Percentiles rank a stretch among this genome's conserved stretches.
Conservation (phyloP, 2,797 vertebrate genomes). For the Etheostoma perlongum region DNA sequence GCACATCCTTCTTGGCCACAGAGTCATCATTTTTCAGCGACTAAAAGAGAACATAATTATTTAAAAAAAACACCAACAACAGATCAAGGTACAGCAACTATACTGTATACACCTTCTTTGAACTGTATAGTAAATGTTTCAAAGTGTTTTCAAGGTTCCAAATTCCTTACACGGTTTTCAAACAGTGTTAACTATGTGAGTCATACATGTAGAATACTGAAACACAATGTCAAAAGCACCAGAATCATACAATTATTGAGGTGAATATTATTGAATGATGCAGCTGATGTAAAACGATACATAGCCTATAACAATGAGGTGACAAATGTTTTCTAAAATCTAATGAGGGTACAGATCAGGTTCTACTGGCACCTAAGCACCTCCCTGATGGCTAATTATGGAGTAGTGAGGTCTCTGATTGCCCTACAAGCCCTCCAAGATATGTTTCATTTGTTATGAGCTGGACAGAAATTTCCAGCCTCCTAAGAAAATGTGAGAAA, state of each 20-base stretch:
- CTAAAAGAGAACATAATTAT: slow-evolving; percentile 80
- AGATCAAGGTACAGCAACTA: slow-evolving; percentile 9
- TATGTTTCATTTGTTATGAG: slow-evolving; percentile 60
- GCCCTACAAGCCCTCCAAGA: slow-evolving; percentile 55
- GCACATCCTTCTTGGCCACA: slow-evolving; percentile 92
- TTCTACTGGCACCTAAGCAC: slow-evolving; percentile 48
- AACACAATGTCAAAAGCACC: background rate
- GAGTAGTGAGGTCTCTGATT: slow-evolving; percentile 67
- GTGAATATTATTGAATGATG: slow-evolving; percentile 34
- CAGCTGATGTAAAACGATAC: slow-evolving; percentile 47
- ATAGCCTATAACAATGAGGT: slow-evolving; percentile 43
- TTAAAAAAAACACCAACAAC: slow-evolving; percentile 23
- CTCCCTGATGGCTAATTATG: slow-evolving; percentile 73
- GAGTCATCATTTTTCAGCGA: slow-evolving; percentile 93
- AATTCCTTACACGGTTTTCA: background rate
- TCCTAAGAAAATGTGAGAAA: slow-evolving; percentile 41
- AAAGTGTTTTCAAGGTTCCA: slow-evolving; percentile 26
- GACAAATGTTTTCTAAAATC: slow-evolving; percentile 38
- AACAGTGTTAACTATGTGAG: background rate
- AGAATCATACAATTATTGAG: slow-evolving; percentile 17
- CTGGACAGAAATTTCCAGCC: slow-evolving; percentile 38
- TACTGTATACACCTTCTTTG: background rate
- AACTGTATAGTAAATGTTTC: slow-evolving; percentile 11
- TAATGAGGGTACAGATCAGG: slow-evolving; percentile 57
- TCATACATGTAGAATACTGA: slow-evolving; percentile 1